Base-by-base conservation (phyloP, 2,113 vertebrate species). In the Carassius auratus region DNA sequence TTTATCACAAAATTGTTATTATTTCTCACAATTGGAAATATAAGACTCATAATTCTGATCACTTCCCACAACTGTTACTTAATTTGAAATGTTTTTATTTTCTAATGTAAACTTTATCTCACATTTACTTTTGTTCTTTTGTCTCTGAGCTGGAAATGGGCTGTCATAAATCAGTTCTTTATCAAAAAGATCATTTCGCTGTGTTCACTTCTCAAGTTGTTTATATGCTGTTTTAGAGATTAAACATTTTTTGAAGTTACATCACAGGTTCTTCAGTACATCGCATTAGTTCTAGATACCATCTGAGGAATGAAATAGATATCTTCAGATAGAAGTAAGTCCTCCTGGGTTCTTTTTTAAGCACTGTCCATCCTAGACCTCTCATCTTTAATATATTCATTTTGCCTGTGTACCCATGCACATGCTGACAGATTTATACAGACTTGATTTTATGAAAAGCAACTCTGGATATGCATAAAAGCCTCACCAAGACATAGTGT, bases 391-490 rank as follows among this genome's bases (percentile, higher is more conserved):
- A 4, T 45, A 23, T 23, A 73, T 45, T 45, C 4, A 73, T 74
- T 74, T 42, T 14, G 14, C 38, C 21, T 48, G 12, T 3, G 71
- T n/a, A 6, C 10, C 38, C 19, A 73, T 36, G 14, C 7, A 69
- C 7, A 69, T 17, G 30, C 64, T 36, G 30, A 36, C 1, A 68
- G 30, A 69, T 38, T 71, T 12, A 71, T 71, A 14, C 21, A 74
- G 42, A 74, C 10, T 74, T 48, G 71, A 74, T 48, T 74, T 23
- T 23, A 13, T 23, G 13, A 77, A 57, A 77, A 55, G 23, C 13
- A 77, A 33, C 75, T 30, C 45, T 77, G 50, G 26, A 57, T 30
- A 33, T 50, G 74, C 74, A 30, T 9, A 33, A 76, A 52, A 76
- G 23, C 48, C 75, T 30, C 75, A 15, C 14, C 26, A 36, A n/a